These are phyloP conservation scores for Smittia sp. DNA, from an alignment of 2,888 invertebrate species.

Conservation along the genomic window DNA sequence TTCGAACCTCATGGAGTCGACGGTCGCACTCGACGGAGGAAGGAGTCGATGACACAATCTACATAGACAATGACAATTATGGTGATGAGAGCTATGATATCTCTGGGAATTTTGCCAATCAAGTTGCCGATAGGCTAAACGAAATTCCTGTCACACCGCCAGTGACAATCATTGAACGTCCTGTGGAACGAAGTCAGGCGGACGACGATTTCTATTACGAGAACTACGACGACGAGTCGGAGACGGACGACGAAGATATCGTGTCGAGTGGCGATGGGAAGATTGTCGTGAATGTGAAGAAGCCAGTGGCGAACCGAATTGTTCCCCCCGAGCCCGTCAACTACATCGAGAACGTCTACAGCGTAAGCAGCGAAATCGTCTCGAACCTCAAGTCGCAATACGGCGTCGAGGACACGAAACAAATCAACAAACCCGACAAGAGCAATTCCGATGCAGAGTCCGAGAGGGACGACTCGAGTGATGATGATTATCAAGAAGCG, in stretches of 20 bases:
- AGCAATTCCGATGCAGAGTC: not conserved
- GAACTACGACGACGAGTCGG: constrained; percentile 18
- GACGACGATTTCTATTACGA: constrained; percentile 34
- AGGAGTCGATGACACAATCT: constrained; percentile 31
- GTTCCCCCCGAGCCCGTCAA: constrained; percentile 1
- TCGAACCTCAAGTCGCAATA: constrained; percentile 39
- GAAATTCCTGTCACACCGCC: constrained; percentile 12
- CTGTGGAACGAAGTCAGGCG: constrained; percentile 13
- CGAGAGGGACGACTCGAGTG: constrained; percentile 16
- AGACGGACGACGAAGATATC: constrained; percentile 32
- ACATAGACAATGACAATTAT: constrained; percentile 38
- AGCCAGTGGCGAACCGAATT: not conserved
- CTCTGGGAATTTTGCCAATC: constrained; percentile 28
- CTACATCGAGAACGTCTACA: constrained; percentile 42
- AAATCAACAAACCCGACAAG: constrained; percentile 26
- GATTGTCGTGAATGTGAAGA: constrained; percentile 28
- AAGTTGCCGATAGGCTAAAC: not conserved
- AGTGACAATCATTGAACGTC: constrained; percentile 27
- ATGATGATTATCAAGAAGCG: constrained; percentile 46
- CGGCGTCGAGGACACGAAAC: not conserved
- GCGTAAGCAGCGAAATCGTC: constrained; percentile 43
- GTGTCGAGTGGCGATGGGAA: constrained; percentile 35
- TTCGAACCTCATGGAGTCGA: constrained; percentile 25
- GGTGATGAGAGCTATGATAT: constrained; percentile 24
- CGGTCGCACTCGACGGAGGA: constrained; percentile 10